Evolutionary conservation across 2,888 invertebrate genomes (phyloP).

Genomic region (Amphipoea oculea): DNA sequence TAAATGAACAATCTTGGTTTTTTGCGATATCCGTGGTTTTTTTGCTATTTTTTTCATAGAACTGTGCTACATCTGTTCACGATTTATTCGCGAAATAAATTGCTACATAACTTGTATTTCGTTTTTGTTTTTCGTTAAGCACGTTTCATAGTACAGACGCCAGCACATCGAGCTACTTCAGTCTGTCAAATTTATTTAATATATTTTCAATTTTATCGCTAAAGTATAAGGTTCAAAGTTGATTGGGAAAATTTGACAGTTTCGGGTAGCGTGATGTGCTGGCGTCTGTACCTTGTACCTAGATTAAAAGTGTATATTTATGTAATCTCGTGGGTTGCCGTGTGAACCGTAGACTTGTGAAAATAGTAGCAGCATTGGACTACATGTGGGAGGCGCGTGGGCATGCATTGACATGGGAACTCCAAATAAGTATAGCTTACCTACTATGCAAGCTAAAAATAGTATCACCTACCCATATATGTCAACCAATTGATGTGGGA

Average conservation of each 20-base stretch:
- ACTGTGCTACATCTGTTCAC: background rate
- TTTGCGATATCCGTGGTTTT: no score
- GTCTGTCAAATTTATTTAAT: no score
- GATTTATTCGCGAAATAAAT: background rate
- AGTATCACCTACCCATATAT: background rate
- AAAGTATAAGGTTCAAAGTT: no score
- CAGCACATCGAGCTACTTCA: no score
- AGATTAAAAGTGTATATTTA: slow-evolving; percentile 50
- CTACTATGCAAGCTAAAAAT: background rate
- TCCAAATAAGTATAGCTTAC: slow-evolving; percentile 22
- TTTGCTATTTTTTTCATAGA: slow-evolving; percentile 6
- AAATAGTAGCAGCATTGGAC: slow-evolving; percentile 34
- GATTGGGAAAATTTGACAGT: no score
- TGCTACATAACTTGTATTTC: background rate
- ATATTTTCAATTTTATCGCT: no score
- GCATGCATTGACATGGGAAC: slow-evolving; percentile 42
- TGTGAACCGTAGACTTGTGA: slow-evolving; percentile 29
- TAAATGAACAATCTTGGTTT: slow-evolving; percentile 3
- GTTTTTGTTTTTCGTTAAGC: background rate
- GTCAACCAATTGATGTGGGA: background rate
- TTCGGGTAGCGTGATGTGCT: no score
- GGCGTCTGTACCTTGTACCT: background rate
- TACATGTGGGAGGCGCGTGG: slow-evolving; percentile 59
- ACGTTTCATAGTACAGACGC: background rate
- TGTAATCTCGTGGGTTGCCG: slow-evolving; percentile 24